These are phyloP conservation scores for Saccostrea echinata DNA, from an alignment of 1,140 invertebrate species.

Conservation along the genomic window DNA sequence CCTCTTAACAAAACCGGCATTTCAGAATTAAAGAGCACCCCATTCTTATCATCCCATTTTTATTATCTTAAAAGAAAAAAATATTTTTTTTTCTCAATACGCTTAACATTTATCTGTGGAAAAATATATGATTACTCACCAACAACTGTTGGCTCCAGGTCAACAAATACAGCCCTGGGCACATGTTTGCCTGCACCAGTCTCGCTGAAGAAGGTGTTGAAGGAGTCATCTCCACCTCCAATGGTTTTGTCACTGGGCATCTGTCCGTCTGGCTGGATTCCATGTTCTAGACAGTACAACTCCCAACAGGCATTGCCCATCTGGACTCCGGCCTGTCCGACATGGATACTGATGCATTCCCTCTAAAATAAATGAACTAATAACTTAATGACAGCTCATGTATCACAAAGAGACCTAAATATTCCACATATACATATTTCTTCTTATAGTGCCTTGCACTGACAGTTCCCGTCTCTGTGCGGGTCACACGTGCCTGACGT, in stretches of 20 bases:
- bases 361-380: constrained; percentile 70
- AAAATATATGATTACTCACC: constrained; percentile 67
- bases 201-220: constrained; percentile 94
- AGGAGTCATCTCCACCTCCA: constrained; percentile 88
- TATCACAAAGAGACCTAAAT: too few species aligned
- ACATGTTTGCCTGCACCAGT: constrained; percentile 88
- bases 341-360: constrained; percentile 92
- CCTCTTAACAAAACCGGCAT: too few species aligned
- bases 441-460: too few species aligned
- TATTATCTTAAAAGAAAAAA: too few species aligned
- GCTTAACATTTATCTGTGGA: too few species aligned
- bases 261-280: constrained; percentile 92
- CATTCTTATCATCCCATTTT: too few species aligned
- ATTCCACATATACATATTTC: too few species aligned
- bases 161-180: constrained; percentile 85
- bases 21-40: too few species aligned
- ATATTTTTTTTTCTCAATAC: too few species aligned
- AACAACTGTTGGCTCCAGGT: constrained; percentile 83
- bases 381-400: too few species aligned
- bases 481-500: neutral
- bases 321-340: constrained; percentile 93
- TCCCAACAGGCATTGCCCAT: constrained; percentile 92
- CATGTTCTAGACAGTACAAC: constrained; percentile 93
- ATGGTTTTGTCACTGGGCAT: constrained; percentile 75
- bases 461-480: too few species aligned